A percentile compares a stretch with the other conserved stretches of the same genome.
phyloP scores from a whole-genome alignment of 2,113 vertebrate species.

The Tinamus guttatus region DNA sequence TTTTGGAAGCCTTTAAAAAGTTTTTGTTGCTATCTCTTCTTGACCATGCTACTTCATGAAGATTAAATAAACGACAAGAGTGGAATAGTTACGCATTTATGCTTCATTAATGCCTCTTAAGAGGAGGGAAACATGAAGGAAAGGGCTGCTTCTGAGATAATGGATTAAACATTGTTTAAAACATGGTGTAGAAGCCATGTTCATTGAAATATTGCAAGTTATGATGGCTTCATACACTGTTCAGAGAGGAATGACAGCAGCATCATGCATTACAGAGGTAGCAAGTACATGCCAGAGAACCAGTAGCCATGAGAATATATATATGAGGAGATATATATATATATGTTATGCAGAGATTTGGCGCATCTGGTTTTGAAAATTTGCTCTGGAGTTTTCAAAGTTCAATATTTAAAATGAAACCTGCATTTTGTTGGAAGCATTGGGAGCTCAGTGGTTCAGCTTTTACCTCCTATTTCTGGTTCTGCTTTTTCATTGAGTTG shows the following conservation, averaged over 20 bases:
- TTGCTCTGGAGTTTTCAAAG: background rate
- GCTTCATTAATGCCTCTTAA: background rate
- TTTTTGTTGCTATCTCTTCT: background rate
- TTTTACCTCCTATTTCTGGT: background rate
- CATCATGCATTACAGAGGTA: accelerated
- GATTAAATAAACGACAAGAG: background rate
- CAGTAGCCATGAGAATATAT: background rate
- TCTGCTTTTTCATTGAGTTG: background rate
- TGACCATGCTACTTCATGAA: background rate
- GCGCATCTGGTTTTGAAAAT: background rate
- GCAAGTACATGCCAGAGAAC: accelerated
- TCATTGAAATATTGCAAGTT: background rate
- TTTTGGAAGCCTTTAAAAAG: background rate
- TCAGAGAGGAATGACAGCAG: too few species aligned
- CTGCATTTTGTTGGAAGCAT: background rate
- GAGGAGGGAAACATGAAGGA: accelerated
- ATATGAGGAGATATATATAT: background rate
- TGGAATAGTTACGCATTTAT: background rate
- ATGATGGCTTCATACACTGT: background rate
- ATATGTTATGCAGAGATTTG: background rate
- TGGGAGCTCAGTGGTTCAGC: accelerated
- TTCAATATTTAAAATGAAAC: background rate
- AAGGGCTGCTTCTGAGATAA: background rate
- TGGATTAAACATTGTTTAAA: background rate
- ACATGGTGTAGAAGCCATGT: background rate